Conservation (phyloP, 1,140 invertebrate species). For the Trachymyrmex septentrionalis region DNA sequence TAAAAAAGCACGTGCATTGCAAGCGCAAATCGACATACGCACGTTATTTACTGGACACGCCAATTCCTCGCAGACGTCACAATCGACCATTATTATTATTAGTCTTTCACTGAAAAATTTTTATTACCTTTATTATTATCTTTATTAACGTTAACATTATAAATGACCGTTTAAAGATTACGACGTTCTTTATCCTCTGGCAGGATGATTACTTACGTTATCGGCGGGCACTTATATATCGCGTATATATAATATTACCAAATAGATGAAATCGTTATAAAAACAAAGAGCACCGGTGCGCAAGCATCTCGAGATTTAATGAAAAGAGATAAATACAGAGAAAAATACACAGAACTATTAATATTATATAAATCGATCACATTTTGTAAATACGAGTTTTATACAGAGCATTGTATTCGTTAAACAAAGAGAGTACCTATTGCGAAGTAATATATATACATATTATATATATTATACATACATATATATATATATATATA, state of each 20-base stretch:
- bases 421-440: slow-evolving; percentile 80
- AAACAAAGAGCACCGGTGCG: slow-evolving; percentile 71
- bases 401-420: slow-evolving; percentile 86
- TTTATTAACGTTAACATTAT: slow-evolving; percentile 67
- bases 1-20: not conserved
- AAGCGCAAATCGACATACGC: slow-evolving; percentile 18
- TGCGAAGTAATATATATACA: slow-evolving; percentile 78
- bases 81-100: slow-evolving; percentile 71
- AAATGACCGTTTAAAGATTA: slow-evolving; percentile 71
- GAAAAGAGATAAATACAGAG: slow-evolving; percentile 18
- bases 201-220: slow-evolving; percentile 77
- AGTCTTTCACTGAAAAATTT: slow-evolving; percentile 62
- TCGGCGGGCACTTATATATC: slow-evolving; percentile 54
- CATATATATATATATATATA: slow-evolving; percentile 43
- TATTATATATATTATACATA: slow-evolving; percentile 73
- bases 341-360: slow-evolving; percentile 68
- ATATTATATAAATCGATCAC: slow-evolving; percentile 81
- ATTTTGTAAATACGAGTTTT: slow-evolving; percentile 86
- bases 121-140: slow-evolving; percentile 65
- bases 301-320: slow-evolving; percentile 60
- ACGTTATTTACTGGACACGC: slow-evolving; percentile 31
- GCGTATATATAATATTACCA: slow-evolving; percentile 38
- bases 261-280: slow-evolving; percentile 75
- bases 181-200: slow-evolving; percentile 81
- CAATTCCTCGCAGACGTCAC: slow-evolving; percentile 66